phyloP scores from a whole-genome alignment of 2,797 vertebrate species.

The Staurois parvus region DNA sequence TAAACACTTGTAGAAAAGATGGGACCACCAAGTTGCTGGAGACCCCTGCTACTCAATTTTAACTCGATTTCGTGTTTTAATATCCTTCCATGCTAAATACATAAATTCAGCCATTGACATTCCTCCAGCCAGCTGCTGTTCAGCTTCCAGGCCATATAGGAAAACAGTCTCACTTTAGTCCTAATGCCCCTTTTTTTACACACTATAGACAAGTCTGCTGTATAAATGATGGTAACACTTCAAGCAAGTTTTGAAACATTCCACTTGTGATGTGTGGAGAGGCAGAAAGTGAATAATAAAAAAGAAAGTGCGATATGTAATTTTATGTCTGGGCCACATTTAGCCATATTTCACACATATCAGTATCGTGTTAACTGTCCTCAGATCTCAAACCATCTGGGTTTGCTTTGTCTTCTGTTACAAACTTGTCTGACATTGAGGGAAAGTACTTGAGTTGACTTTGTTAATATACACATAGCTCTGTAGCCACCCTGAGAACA shows the following conservation, averaged over 20 bases:
- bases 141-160: not conserved
- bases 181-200: not conserved
- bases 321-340: conserved; percentile 59
- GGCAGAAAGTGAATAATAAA: not conserved
- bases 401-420: conserved; percentile 56
- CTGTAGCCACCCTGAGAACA: conserved; percentile 4
- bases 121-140: not conserved
- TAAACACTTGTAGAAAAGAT: conserved; percentile 42
- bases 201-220: conserved; percentile 23
- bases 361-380: conserved; percentile 51
- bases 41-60: conserved; percentile 16
- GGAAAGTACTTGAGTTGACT: conserved; percentile 13
- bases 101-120: conserved; percentile 14
- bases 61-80: not conserved
- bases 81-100: conserved; percentile 16
- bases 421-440: conserved; percentile 42
- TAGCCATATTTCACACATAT: conserved; percentile 60
- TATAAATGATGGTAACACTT: conserved; percentile 15
- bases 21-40: conserved; percentile 38
- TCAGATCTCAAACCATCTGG: conserved; percentile 56
- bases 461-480: conserved; percentile 2
- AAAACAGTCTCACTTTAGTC: not conserved
- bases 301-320: conserved; percentile 52
- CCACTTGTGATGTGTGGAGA: conserved; percentile 38
- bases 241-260: conserved; percentile 19